Evolutionary conservation across 64 coral and sea anemone species (phyloP), one percentile per base, ranked within the genome.

Genomic region (Dendrophyllia cribrosa): DNA sequence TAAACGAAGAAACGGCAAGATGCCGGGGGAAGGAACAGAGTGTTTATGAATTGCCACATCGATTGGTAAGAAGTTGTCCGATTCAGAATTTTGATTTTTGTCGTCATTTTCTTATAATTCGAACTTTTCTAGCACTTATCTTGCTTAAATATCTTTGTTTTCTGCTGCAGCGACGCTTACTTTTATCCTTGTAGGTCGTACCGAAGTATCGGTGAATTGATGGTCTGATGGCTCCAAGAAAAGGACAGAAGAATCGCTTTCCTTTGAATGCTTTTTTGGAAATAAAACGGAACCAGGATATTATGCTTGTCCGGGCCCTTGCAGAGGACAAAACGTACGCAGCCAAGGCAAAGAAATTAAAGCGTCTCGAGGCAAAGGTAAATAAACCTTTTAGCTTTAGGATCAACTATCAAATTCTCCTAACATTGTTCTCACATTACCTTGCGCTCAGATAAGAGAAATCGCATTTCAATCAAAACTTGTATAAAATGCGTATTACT

Each of bases 301-400:
- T 50, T 19, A 58, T 64, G 51, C 45, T 89, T 58, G 59, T 49
- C 8, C 6, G 22, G 50, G 75, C 52, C 12, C 50, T 89, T 64
- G 45, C 87, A 17, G 2, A 26, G 19, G 48, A 78, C 12, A 61
- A 59, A 63, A 70, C 77, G 52, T 75, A 75, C 43, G 44, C 13
- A 21, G 58, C 51, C 21, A 89, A 89, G 34, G 60, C 73, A 23
- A 89, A 58, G 59, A 89, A 76, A 59, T 51, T 89, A 66, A 89
- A 89, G 75, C 43, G 73, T 26, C 70, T 72, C 19, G n/a, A 87
- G 49, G 51, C 45, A n/a, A 90, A 90, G 88, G 88, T 90, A 79
- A 19, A 76, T 17, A 53, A 68, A 58, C 25, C 49, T 72, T 1
- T 11, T 43, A 53, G 51, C 51, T 53, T 7, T 49, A n/a, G n/a